These are phyloP conservation scores for Disparrhopalites patrizii DNA, from an alignment of 2,888 invertebrate genomes.

Conservation along the genomic window DNA sequence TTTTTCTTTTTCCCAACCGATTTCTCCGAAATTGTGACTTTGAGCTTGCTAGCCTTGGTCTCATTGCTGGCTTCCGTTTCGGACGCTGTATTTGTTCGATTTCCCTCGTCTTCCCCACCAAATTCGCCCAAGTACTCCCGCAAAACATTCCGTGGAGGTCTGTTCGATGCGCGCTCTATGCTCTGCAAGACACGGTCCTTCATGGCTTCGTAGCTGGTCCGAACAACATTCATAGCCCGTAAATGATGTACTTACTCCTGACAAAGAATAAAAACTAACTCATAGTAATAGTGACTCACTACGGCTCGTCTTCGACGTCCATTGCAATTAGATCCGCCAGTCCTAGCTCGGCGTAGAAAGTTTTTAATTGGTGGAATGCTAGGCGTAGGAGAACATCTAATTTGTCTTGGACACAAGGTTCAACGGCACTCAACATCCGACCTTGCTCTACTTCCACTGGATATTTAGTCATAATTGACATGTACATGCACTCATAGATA, in stretches of 20 bases:
- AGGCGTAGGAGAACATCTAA: neutral
- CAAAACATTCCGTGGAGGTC: neutral
- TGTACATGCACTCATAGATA: neutral
- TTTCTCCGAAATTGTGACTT: too few relatives aligned
- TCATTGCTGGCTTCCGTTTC: neutral
- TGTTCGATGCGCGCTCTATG: neutral
- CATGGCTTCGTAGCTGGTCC: neutral
- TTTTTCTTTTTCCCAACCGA: too few relatives aligned
- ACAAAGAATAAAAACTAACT: neutral
- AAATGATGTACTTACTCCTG: too few relatives aligned
- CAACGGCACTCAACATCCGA: neutral
- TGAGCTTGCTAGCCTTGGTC: neutral
- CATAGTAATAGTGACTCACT: slow-evolving; percentile 1
- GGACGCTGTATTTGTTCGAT: neutral
- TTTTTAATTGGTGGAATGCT: slow-evolving; percentile 5
- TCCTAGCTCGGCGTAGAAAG: neutral
- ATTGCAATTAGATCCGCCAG: neutral
- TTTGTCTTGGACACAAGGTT: neutral
- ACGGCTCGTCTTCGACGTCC: neutral
- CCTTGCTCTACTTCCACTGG: neutral
- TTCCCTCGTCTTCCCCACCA: neutral
- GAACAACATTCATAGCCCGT: neutral
- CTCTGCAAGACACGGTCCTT: neutral
- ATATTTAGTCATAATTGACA: neutral
- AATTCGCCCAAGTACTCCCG: neutral